A percentile compares a stretch with the other conserved stretches of the same genome.
Evolutionary conservation across 2,113 vertebrate genomes (phyloP).

Genomic region (Calyptommatus sinebrachiatus): DNA sequence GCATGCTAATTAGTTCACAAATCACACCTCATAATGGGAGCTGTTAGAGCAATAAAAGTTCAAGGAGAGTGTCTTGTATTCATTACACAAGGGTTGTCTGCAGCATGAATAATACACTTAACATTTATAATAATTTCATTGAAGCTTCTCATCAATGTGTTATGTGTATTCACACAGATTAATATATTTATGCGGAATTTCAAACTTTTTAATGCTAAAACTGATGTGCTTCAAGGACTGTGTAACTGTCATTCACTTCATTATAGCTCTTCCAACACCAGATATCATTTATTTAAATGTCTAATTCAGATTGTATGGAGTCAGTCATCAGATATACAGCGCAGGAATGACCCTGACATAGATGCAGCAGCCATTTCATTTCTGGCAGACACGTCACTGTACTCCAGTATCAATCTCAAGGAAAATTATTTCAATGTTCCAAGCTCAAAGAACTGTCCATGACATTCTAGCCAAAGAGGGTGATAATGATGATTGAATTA

Average conservation of each 20-base stretch:
- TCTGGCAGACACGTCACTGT: background rate
- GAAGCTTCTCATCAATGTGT: slow-evolving; percentile 22
- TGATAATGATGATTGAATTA: background rate
- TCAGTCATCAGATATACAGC: background rate
- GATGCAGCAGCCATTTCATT: background rate
- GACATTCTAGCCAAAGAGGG: background rate
- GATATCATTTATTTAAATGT: background rate
- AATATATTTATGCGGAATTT: slow-evolving; percentile 15
- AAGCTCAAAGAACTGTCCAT: background rate
- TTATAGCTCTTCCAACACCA: too few species aligned
- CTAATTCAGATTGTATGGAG: background rate
- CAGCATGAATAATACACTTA: slow-evolving; percentile 19
- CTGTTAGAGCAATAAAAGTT: slow-evolving; percentile 41
- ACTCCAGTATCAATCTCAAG: background rate
- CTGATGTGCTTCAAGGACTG: background rate
- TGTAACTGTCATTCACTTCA: background rate
- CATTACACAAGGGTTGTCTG: slow-evolving; percentile 33
- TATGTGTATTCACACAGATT: background rate
- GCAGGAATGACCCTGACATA: background rate
- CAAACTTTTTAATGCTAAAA: background rate
- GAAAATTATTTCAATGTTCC: background rate
- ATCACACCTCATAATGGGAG: slow-evolving; percentile 33
- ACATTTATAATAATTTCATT: slow-evolving; percentile 12
- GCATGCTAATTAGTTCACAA: slow-evolving; percentile 36
- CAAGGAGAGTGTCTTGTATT: slow-evolving; percentile 28